These are phyloP conservation scores for Hippoglossus stenolepis DNA, from an alignment of 2,113 vertebrate species.

Conservation along the genomic window DNA sequence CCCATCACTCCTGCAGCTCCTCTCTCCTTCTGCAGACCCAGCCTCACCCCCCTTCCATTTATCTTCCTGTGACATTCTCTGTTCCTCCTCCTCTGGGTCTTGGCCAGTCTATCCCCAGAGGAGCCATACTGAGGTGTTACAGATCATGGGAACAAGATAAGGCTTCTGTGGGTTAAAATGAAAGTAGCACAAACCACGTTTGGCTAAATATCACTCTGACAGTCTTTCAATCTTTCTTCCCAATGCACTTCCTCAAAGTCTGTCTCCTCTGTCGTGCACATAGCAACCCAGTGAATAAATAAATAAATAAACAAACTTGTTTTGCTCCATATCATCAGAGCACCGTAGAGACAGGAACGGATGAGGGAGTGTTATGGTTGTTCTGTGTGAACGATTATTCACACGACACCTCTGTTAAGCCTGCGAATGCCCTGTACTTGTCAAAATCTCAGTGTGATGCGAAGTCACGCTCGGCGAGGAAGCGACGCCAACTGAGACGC, in stretches of 20 bases:
- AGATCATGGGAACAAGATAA: constrained; percentile 13
- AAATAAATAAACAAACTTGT: constrained; percentile 11
- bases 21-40: neutral
- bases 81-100: neutral
- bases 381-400: constrained; percentile 53
- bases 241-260: neutral
- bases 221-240: neutral
- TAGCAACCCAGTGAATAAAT: neutral
- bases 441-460: constrained; percentile 58
- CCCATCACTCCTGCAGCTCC: neutral
- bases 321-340: constrained; percentile 27
- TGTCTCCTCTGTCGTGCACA: constrained; percentile 7
- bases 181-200: neutral
- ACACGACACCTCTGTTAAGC: constrained; percentile 48
- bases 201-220: neutral
- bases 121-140: neutral
- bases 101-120: constrained; percentile 7
- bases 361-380: constrained; percentile 34
- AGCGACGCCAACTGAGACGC: neutral
- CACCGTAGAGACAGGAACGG: constrained; percentile 22
- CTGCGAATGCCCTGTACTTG: constrained; percentile 64
- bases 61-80: constrained; percentile 19
- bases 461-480: constrained; percentile 21
- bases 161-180: neutral
- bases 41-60: constrained; percentile 8